These are phyloP conservation scores for Thymallus thymallus DNA, from an alignment of 2,113 vertebrate genomes.

Conservation along the genomic window DNA sequence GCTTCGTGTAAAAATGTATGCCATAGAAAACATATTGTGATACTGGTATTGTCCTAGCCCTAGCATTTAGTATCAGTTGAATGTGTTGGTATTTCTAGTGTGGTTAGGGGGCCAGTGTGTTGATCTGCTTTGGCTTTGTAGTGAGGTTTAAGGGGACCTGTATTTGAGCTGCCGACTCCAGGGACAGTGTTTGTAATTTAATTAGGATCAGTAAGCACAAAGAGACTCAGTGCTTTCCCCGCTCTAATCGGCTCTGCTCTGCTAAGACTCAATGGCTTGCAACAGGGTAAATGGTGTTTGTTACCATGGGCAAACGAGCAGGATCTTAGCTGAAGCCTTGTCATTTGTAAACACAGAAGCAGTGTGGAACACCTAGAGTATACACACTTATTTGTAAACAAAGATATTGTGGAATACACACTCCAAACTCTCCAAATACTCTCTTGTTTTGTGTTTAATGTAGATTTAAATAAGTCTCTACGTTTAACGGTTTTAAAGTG, in stretches of 20 bases:
- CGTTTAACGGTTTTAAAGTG: constrained; percentile 16
- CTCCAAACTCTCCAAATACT: constrained; percentile 3
- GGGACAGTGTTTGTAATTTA: neutral
- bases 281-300: neutral
- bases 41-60: no score
- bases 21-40: no score
- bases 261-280: neutral
- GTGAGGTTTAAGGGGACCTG: neutral
- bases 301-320: neutral
- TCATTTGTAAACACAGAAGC: neutral
- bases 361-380: no score
- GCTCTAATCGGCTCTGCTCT: neutral
- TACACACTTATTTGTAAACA: no score
- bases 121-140: neutral
- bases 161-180: neutral
- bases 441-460: neutral
- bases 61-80: no score
- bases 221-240: neutral
- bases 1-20: no score
- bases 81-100: neutral
- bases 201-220: constrained; percentile 11
- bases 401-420: neutral
- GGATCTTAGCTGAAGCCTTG: neutral
- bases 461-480: constrained; percentile 8
- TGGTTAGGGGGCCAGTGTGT: neutral